Base-by-base conservation (phyloP, 2,888 invertebrate genomes). In the Eledona agricola region DNA sequence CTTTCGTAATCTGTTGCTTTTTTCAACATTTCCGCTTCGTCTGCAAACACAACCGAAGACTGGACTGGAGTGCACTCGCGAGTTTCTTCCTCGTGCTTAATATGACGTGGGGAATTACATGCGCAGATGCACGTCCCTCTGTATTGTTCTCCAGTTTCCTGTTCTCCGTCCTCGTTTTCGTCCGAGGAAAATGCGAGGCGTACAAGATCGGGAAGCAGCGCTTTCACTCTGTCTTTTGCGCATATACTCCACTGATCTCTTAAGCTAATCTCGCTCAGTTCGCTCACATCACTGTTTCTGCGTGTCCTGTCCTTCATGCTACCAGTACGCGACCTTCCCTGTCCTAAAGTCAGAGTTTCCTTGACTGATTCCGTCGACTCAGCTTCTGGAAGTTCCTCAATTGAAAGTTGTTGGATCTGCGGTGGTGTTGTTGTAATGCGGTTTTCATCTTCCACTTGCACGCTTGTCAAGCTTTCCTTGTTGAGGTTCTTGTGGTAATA, bases 401-500 rank as follows among this genome's bases (percentile, higher is more conserved):
- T 15, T 57, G 0, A 42, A 6, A 2, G 42, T 2, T 2, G 47
- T 31, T 40, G n/a, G n/a, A n/a, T n/a, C n/a, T n/a, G n/a, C n/a
- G n/a, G n/a, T n/a, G n/a, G n/a, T n/a, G n/a, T n/a, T n/a, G n/a
- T n/a, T n/a, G 64, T 59, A n/a, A n/a, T n/a, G n/a, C n/a, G n/a
- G 11, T 65, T 52, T 15, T 71, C 67, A 13, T 71, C 69, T 6
- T 68, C 57, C 16, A 57, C 59, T 5, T 53, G 32, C 10, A 64
- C 51, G 2, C 53, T 53, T 11, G 51, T 19, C 11, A 56, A 74
- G 55, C 79, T 77, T 59, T 78, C 77, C 57, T 70, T 72, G 46
- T 77, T 76, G 31, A 73, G 69, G 43, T 77, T 22, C 11, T 51
- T 43, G n/a, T 43, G 61, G 11, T 74, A 70, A 17, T 56, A 63